Evolutionary conservation across 2,888 invertebrate species (phyloP), one percentile per base, ranked within the genome.

Genomic region (Cephalotes varians): DNA sequence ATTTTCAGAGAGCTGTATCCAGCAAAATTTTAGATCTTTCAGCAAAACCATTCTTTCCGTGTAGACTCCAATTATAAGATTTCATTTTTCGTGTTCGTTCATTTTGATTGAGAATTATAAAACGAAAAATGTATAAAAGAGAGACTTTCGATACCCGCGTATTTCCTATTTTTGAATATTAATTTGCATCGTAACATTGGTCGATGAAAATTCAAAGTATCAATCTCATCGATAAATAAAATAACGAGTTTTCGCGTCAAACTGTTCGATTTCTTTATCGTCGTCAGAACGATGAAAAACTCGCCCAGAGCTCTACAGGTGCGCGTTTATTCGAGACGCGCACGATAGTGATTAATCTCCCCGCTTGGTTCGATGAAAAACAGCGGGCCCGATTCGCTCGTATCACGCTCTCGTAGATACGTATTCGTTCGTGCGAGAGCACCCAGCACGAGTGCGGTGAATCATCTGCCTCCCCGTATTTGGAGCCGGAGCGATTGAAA

Each of bases 271-370:
- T 71, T 77, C 54, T 77, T 77, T 65, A 51, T 56, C 77, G 71
- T 69, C 47, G n/a, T 5, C 3, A 85, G 80, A 34, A 76, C 73
- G 81, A 89, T 88, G 85, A 84, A 84, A 90, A 85, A 85, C 87
- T 83, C 80, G 82, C 86, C 76, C 84, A 74, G 89, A 51, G 51
- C 73, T 84, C 88, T 84, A 90, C 88, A 87, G 90, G 86, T 90
- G 89, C 86, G 85, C 86, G 85, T 88, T 82, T 85, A 88, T 90
- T 88, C 86, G 85, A 76, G 67, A 71, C 54, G 73, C 65, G 86
- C 83, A 85, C 77, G 89, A 87, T 85, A 88, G 90, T 86, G 88
- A 90, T 90, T 90, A 89, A 87, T 86, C 86, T 88, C 86, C n/a
- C n/a, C 56, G 79, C 76, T 60, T 54, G 76, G 60, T 77, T 58